A percentile compares a stretch with the other conserved stretches of the same genome.
Conservation (phyloP, 2,113 vertebrate genomes). For the Myiozetetes cayanensis region DNA sequence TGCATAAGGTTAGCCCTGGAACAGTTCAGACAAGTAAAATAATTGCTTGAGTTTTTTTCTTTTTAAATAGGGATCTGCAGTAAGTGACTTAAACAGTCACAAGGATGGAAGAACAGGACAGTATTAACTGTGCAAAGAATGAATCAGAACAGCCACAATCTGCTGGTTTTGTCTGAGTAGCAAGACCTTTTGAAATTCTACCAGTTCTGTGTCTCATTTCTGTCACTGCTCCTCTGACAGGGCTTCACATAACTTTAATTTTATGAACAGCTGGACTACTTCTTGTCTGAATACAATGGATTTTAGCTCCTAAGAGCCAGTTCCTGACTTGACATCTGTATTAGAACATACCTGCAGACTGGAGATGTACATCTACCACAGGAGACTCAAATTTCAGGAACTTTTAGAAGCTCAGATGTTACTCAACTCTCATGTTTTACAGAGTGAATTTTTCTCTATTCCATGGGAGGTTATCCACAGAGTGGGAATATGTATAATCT, state of each 20-base stretch:
- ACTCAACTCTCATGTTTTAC: neutral
- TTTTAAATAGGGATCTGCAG: neutral
- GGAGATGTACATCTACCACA: no score
- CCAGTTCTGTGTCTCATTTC: neutral
- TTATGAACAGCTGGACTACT: neutral
- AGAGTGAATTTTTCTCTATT: neutral
- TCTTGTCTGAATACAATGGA: neutral
- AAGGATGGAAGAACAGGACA: neutral
- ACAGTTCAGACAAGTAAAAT: neutral
- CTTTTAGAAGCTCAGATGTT: neutral
- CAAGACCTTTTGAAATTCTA: neutral
- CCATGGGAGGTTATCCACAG: neutral
- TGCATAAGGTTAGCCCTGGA: rapidly evolving
- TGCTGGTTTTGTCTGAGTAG: neutral
- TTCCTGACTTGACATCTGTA: neutral
- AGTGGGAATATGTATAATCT: neutral
- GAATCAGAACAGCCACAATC: neutral
- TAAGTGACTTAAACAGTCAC: neutral
- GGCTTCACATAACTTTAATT: neutral
- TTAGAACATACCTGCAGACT: neutral
- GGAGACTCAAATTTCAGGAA: neutral
- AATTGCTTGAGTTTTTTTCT: neutral
- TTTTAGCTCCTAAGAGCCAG: neutral
- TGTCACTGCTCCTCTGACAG: neutral
- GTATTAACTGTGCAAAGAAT: neutral